phyloP scores from a whole-genome alignment of 2,113 vertebrate genomes.

The Percina caprodes region DNA sequence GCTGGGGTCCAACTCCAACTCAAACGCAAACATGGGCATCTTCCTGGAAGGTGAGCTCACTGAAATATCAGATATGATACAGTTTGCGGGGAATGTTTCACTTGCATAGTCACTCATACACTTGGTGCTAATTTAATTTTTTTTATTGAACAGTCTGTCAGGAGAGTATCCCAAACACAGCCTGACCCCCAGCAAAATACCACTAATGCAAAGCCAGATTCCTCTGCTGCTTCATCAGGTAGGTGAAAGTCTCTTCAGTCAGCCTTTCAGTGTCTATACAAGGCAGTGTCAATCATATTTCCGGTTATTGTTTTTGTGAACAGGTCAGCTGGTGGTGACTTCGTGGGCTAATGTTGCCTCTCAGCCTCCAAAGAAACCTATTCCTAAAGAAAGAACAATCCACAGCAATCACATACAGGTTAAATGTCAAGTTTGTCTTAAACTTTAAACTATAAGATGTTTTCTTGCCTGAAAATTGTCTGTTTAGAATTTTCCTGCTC shows the following conservation, averaged over 20 bases:
- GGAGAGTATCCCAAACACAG: constrained; percentile 39
- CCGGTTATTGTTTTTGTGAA: background rate
- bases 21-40: constrained; percentile 4
- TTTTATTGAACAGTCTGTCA: constrained; percentile 36
- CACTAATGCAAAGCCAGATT: constrained; percentile 7
- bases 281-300: background rate
- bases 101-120: background rate
- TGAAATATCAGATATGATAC: background rate
- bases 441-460: background rate
- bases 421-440: background rate
- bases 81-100: background rate
- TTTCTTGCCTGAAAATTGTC: background rate
- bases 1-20: constrained; percentile 50
- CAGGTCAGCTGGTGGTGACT: constrained; percentile 35
- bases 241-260: background rate
- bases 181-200: constrained; percentile 17
- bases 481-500: background rate
- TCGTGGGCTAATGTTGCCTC: constrained; percentile 85
- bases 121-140: background rate
- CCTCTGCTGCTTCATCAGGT: constrained; percentile 54
- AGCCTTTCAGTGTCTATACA: background rate
- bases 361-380: constrained; percentile 78
- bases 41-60: constrained; percentile 48
- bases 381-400: constrained; percentile 37
- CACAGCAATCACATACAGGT: constrained; percentile 61